These are phyloP conservation scores for Gastracanthus pulcherrimus DNA, from an alignment of 2,888 invertebrate species.

Conservation along the genomic window DNA sequence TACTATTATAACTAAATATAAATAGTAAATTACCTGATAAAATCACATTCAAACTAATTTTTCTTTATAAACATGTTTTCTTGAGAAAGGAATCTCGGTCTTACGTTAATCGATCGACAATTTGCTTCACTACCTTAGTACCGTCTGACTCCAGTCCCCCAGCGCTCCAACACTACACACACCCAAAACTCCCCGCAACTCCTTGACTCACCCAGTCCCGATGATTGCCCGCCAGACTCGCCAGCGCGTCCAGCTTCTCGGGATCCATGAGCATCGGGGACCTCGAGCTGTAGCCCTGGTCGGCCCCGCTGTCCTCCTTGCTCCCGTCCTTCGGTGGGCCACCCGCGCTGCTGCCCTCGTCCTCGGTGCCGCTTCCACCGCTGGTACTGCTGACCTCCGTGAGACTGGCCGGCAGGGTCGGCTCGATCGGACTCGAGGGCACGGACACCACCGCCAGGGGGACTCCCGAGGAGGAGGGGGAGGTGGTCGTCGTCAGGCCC, in stretches of 20 bases:
- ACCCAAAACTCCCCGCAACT: not conserved
- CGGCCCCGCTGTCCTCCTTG: slow-evolving; percentile 69
- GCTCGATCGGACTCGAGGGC: not conserved
- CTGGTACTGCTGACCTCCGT: slow-evolving; percentile 72
- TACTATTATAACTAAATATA: no score
- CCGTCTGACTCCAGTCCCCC: not conserved
- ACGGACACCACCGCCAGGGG: not conserved
- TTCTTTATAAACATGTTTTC: no score
- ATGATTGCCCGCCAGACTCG: slow-evolving; percentile 60
- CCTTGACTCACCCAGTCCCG: slow-evolving; percentile 58
- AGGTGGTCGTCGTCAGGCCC: slow-evolving; percentile 77
- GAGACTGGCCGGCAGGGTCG: not conserved
- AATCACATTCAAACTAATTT: no score
- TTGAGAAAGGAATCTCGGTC: no score
- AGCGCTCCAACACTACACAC: not conserved
- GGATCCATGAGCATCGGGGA: slow-evolving; percentile 73
- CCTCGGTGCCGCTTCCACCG: slow-evolving; percentile 58
- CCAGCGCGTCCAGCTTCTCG: slow-evolving; percentile 67
- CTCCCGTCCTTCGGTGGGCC: slow-evolving; percentile 52
- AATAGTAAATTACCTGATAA: no score
- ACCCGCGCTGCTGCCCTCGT: not conserved
- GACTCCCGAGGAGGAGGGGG: slow-evolving; percentile 66
- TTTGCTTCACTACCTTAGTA: no score
- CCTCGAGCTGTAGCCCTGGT: slow-evolving; percentile 70
- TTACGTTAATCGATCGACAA: no score